A percentile compares a stretch with the other conserved stretches of the same genome.
phyloP scores from a whole-genome alignment of 2,888 invertebrate species.

The Charanyca ferruginea region DNA sequence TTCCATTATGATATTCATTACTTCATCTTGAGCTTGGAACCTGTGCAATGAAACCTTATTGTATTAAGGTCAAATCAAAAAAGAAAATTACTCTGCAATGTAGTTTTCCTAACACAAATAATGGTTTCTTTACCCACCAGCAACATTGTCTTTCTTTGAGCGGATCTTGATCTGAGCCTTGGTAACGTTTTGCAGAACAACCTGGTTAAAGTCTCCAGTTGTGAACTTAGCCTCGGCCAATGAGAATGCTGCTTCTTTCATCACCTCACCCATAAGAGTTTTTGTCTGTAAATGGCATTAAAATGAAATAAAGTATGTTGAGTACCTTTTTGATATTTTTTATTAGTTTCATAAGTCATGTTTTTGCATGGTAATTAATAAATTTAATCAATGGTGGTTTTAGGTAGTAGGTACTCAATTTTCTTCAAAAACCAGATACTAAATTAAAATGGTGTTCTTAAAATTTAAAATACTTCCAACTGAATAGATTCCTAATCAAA shows the following conservation, averaged over 20 bases:
- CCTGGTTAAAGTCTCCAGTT: constrained; percentile 99
- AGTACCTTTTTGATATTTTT: neutral
- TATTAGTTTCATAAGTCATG: neutral
- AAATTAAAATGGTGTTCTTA: neutral
- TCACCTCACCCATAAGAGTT: constrained; percentile 99
- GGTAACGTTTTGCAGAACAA: constrained; percentile 99
- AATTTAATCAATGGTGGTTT: neutral
- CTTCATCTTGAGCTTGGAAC: constrained; percentile 20
- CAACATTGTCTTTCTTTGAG: constrained; percentile 99
- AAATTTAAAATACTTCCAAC: neutral
- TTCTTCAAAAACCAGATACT: neutral
- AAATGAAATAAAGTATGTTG: neutral
- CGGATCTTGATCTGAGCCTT: constrained; percentile 99
- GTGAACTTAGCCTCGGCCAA: constrained; percentile 99
- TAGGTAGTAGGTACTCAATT: neutral
- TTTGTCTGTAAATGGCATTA: constrained; percentile 93
- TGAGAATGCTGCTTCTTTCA: constrained; percentile 99
- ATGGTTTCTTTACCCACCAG: constrained; percentile 91
- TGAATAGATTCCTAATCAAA: neutral
- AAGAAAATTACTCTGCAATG: constrained; percentile 1
- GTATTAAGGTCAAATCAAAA: constrained; percentile 30
- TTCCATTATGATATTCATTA: neutral
- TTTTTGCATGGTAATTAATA: neutral
- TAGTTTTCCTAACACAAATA: constrained; percentile 31
- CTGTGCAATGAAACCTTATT: constrained; percentile 21